phyloP scores from a whole-genome alignment of 2,113 vertebrate species.

The Oophaga pumilio region DNA sequence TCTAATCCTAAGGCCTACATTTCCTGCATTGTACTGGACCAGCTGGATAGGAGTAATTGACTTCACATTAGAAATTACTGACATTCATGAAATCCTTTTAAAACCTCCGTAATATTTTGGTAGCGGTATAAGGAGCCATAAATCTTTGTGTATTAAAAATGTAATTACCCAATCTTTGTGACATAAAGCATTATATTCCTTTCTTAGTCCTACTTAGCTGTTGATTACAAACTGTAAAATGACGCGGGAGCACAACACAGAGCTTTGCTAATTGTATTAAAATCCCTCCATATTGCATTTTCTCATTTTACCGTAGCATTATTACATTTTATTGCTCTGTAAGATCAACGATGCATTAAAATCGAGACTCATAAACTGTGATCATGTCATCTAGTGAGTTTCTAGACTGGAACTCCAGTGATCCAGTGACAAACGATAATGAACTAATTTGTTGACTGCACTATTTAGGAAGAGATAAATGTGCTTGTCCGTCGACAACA shows the following conservation, averaged over 20 bases:
- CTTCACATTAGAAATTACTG: too few relatives aligned
- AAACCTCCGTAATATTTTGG: not conserved
- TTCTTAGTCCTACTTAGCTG: not conserved
- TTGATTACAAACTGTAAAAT: not conserved
- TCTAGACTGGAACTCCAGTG: too few relatives aligned
- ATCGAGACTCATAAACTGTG: not conserved
- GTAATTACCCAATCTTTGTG: too few relatives aligned
- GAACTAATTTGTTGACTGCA: too few relatives aligned
- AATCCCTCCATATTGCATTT: not conserved
- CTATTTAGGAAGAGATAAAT: too few relatives aligned
- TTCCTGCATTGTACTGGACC: not conserved
- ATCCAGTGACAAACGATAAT: too few relatives aligned
- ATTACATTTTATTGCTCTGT: not conserved
- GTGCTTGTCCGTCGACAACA: too few relatives aligned
- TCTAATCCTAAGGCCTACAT: too few relatives aligned
- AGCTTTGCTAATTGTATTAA: not conserved
- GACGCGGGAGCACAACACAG: not conserved
- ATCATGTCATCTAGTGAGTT: too few relatives aligned
- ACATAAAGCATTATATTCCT: not conserved
- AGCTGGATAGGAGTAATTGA: not conserved
- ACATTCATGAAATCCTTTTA: too few relatives aligned
- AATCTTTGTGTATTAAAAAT: not conserved
- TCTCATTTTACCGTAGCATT: not conserved
- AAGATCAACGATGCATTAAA: not conserved
- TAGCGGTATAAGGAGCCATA: not conserved